phyloP scores from a whole-genome alignment of 2,113 vertebrate species.

The Aegypius monachus region DNA sequence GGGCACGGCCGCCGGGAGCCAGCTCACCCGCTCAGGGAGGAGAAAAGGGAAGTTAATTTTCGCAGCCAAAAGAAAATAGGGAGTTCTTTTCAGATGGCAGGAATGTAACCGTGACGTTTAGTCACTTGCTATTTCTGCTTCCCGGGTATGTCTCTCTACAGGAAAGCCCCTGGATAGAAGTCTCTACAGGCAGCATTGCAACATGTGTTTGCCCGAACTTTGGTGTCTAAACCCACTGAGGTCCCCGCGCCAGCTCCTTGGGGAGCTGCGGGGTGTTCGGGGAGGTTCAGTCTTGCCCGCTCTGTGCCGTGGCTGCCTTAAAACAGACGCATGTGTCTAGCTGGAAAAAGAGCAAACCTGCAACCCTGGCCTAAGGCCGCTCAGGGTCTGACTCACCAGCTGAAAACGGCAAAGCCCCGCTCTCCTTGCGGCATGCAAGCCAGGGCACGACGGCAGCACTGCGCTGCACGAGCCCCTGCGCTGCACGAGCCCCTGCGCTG shows the following conservation, averaged over 20 bases:
- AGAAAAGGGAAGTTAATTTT: slow-evolving; percentile 50
- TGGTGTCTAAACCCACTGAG: background rate
- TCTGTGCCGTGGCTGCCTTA: background rate
- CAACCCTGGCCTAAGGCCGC: background rate
- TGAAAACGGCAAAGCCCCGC: background rate
- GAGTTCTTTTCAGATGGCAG: slow-evolving; percentile 48
- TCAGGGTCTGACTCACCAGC: background rate
- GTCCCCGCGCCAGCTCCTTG: fast-evolving
- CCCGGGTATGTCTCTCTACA: background rate
- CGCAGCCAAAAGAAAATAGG: slow-evolving; percentile 25
- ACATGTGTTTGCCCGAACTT: background rate
- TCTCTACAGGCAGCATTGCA: background rate
- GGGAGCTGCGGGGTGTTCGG: background rate
- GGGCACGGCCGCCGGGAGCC: slow-evolving; percentile 29
- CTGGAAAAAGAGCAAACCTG: background rate
- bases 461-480: fast-evolving
- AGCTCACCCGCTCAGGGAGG: background rate
- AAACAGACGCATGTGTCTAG: background rate
- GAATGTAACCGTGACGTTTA: slow-evolving; percentile 21
- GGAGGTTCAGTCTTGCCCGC: fast-evolving
- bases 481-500: fast-evolving
- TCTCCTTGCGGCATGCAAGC: background rate
- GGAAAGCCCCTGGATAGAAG: background rate
- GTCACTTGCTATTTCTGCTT: slow-evolving; percentile 38
- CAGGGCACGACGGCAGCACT: background rate